Evolutionary conservation across 2,797 vertebrate species (phyloP), one percentile per base, ranked within the genome.

Genomic region (Lepidocolaptes lacrymiger): DNA sequence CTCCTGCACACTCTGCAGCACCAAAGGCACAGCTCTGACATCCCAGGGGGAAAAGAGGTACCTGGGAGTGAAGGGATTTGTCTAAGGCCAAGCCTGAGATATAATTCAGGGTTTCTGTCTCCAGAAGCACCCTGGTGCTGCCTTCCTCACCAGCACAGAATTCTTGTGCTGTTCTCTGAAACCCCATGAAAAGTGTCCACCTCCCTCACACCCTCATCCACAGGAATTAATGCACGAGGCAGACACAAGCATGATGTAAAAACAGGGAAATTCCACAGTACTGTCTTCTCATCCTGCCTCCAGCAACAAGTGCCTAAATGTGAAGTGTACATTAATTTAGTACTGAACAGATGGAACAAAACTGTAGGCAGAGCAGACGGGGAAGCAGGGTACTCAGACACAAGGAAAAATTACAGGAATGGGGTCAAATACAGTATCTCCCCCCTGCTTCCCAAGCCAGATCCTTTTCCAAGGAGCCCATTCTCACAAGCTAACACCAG

Each of bases 271-370:
- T 78, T 63, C 80, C 28, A 21, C 12, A 15, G 37, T 7, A 64
- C 0, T 14, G 52, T 66, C 71, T 56, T 56, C 58, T 81, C 41
- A 80, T 48, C 74, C 71, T 67, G 74, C 49, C 46, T 73, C 28
- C 7, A 80, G 77, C 84, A 92, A 92, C 86, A 93, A 91, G 86
- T 85, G 51, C 74, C 63, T 75, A 22, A 80, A 80, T 9, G 37
- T 27, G 61, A 44, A 63, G 17, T 0, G 0, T 24, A 39, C 14
- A n/a, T 67, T 71, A 64, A 58, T 49, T 85, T 63, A 79, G 59
- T 41, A 75, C 37, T 36, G 64, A 73, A 58, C 51, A 78, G 69
- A 39, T 28, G 48, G 55, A 91, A 84, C 22, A 49, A 82, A 58
- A 79, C 63, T 21, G 52, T 27, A 71, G 77, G n/a, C n/a, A n/a